A percentile compares a stretch with the other conserved stretches of the same genome.
These are phyloP conservation scores for Drosophila ananassae DNA, from an alignment of 1,140 invertebrate genomes.

Conservation along the genomic window DNA sequence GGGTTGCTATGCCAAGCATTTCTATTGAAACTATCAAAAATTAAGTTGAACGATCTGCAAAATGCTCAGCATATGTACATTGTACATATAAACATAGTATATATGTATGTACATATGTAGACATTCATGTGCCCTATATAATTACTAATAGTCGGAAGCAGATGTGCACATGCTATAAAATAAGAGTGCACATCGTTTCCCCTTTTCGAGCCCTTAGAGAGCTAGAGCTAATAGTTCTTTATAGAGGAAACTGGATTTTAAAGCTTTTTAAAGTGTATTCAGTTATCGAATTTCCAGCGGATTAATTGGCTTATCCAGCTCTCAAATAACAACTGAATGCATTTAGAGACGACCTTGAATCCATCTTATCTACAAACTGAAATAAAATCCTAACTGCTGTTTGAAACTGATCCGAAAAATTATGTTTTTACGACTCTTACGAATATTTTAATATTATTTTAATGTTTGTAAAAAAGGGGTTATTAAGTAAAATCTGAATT, in stretches of 20 bases:
- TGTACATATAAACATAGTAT: constrained; percentile 1
- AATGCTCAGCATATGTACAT: constrained; percentile 31
- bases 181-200: background rate
- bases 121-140: constrained; percentile 2
- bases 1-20: constrained; percentile 54
- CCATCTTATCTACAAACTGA: constrained; percentile 14
- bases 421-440: background rate
- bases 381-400: constrained; percentile 14
- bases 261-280: background rate
- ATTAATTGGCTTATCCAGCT: too few relatives aligned
- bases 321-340: too few relatives aligned
- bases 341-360: too few relatives aligned
- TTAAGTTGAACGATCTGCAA: constrained; percentile 56
- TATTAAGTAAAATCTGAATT: too few relatives aligned
- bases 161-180: constrained; percentile 15
- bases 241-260: background rate
- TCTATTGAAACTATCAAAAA: constrained; percentile 48
- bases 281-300: background rate
- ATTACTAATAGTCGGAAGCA: constrained; percentile 30
- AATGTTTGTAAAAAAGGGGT: too few relatives aligned
- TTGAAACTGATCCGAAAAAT: background rate
- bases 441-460: too few relatives aligned
- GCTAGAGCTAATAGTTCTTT: too few relatives aligned
- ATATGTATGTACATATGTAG: constrained; percentile 12
- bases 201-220: background rate